Conservation (phyloP, 2,797 vertebrate species). For the Pristis pectinata region DNA sequence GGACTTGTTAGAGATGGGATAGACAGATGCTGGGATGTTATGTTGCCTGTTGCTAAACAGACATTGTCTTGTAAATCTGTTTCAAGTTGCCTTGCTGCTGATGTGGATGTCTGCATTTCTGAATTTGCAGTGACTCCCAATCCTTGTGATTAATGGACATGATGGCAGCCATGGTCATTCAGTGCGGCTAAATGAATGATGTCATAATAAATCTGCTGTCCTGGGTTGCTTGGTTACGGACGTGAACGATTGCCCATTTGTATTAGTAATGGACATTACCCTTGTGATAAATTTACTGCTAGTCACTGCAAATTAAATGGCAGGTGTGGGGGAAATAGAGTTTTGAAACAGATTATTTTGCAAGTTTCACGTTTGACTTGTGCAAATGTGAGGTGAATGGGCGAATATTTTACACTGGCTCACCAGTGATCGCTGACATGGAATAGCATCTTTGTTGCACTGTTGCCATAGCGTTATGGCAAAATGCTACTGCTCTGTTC, state of each 20-base stretch:
- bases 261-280: neutral
- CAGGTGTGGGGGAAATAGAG: neutral
- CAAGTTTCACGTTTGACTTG: neutral
- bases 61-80: neutral
- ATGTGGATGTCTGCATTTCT: neutral
- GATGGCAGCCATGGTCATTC: neutral
- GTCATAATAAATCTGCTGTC: neutral
- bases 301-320: neutral
- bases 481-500: neutral
- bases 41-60: neutral
- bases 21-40: neutral
- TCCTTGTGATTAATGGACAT: neutral
- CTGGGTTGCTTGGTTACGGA: neutral
- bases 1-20: neutral
- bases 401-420: neutral
- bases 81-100: neutral
- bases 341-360: neutral
- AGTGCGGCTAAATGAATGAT: neutral
- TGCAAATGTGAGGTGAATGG: neutral
- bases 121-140: neutral
- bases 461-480: neutral
- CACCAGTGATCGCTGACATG: neutral
- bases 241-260: neutral
- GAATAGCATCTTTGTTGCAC: neutral
- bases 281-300: neutral